Base-by-base conservation (phyloP, 2,888 invertebrate species). In the Allygus modestus region DNA sequence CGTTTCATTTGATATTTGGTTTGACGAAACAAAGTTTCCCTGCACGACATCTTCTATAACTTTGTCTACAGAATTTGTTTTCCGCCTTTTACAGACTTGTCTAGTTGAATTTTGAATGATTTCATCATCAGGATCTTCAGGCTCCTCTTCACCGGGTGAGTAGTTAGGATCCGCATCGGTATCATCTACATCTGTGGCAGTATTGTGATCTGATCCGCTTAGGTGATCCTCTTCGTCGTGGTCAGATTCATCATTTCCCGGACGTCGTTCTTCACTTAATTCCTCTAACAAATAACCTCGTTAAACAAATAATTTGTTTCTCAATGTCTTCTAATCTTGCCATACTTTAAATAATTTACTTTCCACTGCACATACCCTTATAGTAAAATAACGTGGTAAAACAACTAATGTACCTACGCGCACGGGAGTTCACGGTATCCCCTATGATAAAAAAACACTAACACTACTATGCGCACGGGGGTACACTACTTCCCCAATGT, bases 221-320 rank as follows among this genome's bases (percentile, higher is more conserved):
- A 28, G 17, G 23, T 69, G 31, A 31, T 69, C 69, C n/a, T 31
- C 33, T 69, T 69, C 69, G n/a, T 69, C 23, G 15, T 61, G 26
- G 31, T 69, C 69, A 69, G 69, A 69, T 23, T 54, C 20, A 7
- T 5, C 20, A 54, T 5, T 54, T 37, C 9, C 37, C 54, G 23
- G 23, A 54, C 4, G n/a, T 4, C 4, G n/a, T 23, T 20, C 23
- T 54, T 54, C 54, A 20, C 26, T 28, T 61, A 23, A 23, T 28
- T 28, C 61, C 20, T 61, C 61, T 23, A 61, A 17, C 26, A 61
- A 23, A 61, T 9, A 28, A 2, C 61, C 12, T 61, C 61, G n/a
- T n/a, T n/a, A n/a, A n/a, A n/a, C n/a, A n/a, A n/a, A n/a, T 61
- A 23, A 61, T 28, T 4, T 7, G 61, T 9, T 28, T n/a, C 4